A percentile compares a stretch with the other conserved stretches of the same genome.
phyloP scores from a whole-genome alignment of 2,797 vertebrate genomes.

The Diglossa cyanea region DNA sequence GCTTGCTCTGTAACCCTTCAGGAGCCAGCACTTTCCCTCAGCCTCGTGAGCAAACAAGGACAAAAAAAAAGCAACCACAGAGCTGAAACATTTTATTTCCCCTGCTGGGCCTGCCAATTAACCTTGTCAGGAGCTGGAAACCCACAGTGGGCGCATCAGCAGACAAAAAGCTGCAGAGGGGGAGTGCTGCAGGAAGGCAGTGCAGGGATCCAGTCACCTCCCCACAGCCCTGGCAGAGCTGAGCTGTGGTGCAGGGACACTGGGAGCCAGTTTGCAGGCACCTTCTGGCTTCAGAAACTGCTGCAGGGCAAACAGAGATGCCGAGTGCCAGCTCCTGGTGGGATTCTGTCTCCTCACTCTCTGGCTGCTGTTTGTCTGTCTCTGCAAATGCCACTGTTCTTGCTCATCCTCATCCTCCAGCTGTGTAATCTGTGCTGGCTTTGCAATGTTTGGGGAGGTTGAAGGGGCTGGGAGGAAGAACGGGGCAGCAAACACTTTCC shows the following conservation, averaged over 20 bases:
- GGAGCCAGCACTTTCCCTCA: not conserved
- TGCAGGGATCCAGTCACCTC: not conserved
- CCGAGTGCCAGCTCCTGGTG: not conserved
- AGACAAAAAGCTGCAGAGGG: conserved; percentile 6
- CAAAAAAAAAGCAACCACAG: not conserved
- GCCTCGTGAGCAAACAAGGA: conserved; percentile 6
- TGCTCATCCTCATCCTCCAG: not conserved
- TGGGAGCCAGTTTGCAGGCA: not conserved
- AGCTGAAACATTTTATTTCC: conserved; percentile 44
- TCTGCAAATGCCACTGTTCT: not conserved
- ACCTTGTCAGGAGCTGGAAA: conserved; percentile 52
- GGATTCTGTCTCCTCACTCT: not conserved
- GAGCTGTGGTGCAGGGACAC: not conserved
- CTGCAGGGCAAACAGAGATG: not conserved
- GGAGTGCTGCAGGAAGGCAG: not conserved
- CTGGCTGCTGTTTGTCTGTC: not conserved
- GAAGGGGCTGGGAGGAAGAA: not conserved
- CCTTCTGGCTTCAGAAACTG: not conserved
- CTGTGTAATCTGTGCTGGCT: not conserved
- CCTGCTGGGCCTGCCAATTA: conserved; percentile 54
- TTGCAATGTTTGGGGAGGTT: not conserved
- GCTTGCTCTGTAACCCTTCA: conserved; percentile 35
- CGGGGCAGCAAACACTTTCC: not conserved
- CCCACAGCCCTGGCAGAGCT: not conserved
- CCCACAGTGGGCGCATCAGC: not conserved